Percentiles rank a stretch among this genome's conserved stretches.
phyloP scores from a whole-genome alignment of 2,113 vertebrate genomes.

The pig (Sus scrofa) region DNA sequence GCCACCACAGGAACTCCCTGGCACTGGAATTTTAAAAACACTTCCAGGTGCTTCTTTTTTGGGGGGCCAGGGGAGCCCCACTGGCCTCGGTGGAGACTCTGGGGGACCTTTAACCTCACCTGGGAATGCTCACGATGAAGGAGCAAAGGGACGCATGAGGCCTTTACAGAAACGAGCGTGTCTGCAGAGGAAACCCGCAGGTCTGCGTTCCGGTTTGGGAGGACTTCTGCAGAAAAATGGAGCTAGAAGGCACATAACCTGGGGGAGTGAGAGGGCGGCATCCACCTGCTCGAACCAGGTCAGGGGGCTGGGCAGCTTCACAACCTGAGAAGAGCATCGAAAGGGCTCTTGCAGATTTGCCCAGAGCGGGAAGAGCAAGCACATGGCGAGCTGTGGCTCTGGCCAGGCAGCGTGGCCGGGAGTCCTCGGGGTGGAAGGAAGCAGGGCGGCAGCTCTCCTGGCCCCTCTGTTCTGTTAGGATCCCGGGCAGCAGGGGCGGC shows the following conservation, averaged over 20 bases:
- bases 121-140: background rate
- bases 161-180: background rate
- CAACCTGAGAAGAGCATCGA: background rate
- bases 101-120: background rate
- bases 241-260: background rate
- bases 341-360: background rate
- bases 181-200: background rate
- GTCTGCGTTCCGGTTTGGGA: background rate
- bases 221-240: background rate
- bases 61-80: background rate
- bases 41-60: background rate
- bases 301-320: background rate
- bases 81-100: background rate
- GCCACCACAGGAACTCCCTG: too few relatives aligned
- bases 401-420: background rate
- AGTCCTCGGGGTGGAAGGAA: background rate
- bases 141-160: background rate
- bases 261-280: background rate
- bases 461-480: background rate
- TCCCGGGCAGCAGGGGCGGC: background rate
- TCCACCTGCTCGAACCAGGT: background rate
- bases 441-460: background rate
- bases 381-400: accelerated
- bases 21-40: background rate
- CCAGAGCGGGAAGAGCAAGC: background rate